Evolutionary conservation across 2,888 invertebrate species (phyloP), one percentile per base, ranked within the genome.

Genomic region (Argyresthia albistria): DNA sequence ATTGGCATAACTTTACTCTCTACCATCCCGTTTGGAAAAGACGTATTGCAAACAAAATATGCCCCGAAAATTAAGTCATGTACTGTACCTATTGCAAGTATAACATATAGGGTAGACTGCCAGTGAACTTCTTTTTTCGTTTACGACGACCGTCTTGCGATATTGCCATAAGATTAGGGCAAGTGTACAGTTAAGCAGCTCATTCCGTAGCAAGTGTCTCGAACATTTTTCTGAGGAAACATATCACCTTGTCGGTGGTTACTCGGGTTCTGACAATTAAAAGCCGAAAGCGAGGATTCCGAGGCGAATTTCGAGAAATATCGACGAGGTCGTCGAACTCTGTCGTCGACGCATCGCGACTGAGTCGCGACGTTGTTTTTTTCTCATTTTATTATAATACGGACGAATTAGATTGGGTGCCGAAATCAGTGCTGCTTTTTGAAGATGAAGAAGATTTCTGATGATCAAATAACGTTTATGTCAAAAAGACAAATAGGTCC

Each of bases 231-330:
- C 79, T 70, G 72, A 70, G 70, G 74, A 80, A 81, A 83, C 77
- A 69, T 82, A 83, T 83, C 82, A 80, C 80, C 78, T 80, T 77
- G 80, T 77, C 76, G 73, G 65, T 69, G 75, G 73, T 73, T 76
- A 70, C 77, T 76, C 73, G 80, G 76, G 76, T 77, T 76, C 76
- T 73, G 76, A 81, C 84, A 84, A 87, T 86, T 87, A 86, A 86
- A 84, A 80, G 78, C 82, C 81, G 83, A 81, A 84, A 83, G 73
- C 78, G 74, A 68, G 75, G 79, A 86, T 80, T 83, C 80, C 76
- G 70, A 76, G 68, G 75, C 72, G 77, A 78, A 83, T 86, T 86
- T 84, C 82, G 78, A 84, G 84, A 84, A 84, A 82, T 86, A 84
- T 84, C 83, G 80, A 74, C 76, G 81, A 72, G 84, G 84, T 86